Conservation (phyloP, 2,888 invertebrate species). For the Mythimna vitellina region DNA sequence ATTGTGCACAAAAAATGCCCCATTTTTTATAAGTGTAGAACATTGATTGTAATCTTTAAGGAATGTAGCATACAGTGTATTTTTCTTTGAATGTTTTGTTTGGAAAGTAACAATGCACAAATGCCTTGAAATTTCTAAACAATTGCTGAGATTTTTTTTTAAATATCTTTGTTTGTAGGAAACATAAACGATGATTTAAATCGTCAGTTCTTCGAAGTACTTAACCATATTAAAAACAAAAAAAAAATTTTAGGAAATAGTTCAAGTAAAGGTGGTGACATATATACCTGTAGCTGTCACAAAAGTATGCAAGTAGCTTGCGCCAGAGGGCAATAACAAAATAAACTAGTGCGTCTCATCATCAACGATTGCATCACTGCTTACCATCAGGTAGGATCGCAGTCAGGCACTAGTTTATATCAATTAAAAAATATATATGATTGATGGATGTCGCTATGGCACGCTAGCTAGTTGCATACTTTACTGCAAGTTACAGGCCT, state of each 20-base stretch:
- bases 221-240: neutral
- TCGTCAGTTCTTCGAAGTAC: neutral
- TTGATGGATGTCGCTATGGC: too few species aligned
- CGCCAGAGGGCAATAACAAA: too few species aligned
- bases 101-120: constrained; percentile 1
- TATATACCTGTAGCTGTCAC: too few species aligned
- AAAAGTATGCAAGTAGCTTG: too few species aligned
- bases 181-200: neutral
- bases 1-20: constrained; percentile 45
- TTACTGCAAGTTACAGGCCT: too few species aligned
- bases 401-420: too few species aligned
- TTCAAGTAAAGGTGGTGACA: neutral
- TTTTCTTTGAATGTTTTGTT: constrained; percentile 6
- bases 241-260: neutral
- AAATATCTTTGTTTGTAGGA: neutral
- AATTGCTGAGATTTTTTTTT: too few species aligned
- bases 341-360: too few species aligned
- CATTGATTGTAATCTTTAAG: constrained; percentile 11
- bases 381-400: too few species aligned
- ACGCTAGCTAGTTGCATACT: too few species aligned
- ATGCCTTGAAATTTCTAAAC: neutral
- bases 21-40: constrained; percentile 29
- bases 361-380: too few species aligned
- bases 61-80: constrained; percentile 8
- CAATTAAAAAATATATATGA: too few species aligned